phyloP scores from a whole-genome alignment of 2,888 invertebrate genomes.

The Stenolophus ochropezus region DNA sequence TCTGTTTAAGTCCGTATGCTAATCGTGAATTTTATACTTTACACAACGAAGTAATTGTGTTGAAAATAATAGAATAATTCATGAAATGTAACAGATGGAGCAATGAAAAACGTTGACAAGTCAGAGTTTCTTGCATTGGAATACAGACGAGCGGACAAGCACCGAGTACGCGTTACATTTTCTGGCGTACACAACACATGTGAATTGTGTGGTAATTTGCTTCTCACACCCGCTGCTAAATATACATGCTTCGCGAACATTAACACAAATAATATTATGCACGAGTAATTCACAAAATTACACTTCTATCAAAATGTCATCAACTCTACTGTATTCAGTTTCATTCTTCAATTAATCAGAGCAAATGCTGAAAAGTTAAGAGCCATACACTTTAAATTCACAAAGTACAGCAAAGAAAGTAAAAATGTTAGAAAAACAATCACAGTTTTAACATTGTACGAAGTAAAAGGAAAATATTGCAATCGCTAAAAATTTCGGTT shows the following conservation, averaged over 20 bases:
- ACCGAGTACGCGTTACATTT: slow-evolving; percentile 16
- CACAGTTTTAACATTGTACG: no score
- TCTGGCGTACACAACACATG: slow-evolving; percentile 36
- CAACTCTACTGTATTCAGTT: no score
- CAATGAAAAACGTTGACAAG: slow-evolving; percentile 46
- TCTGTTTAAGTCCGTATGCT: slow-evolving; percentile 38
- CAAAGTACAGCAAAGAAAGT: no score
- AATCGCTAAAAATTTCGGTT: no score
- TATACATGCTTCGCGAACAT: not conserved
- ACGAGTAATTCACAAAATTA: not conserved
- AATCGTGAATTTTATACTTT: slow-evolving; percentile 16
- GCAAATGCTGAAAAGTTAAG: no score
- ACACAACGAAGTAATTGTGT: slow-evolving; percentile 15
- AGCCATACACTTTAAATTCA: no score
- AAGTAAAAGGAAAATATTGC: no score
- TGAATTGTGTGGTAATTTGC: slow-evolving; percentile 50
- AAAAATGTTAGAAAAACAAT: no score
- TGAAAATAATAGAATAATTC: slow-evolving; percentile 48
- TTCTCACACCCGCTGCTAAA: slow-evolving; percentile 44
- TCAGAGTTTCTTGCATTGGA: slow-evolving; percentile 19
- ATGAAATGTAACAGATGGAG: slow-evolving; percentile 46
- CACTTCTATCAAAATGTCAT: not conserved
- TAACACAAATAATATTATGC: not conserved
- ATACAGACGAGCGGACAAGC: not conserved
- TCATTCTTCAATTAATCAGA: no score